Conservation (phyloP, 2,113 vertebrate species). For the Nymphicus hollandicus region DNA sequence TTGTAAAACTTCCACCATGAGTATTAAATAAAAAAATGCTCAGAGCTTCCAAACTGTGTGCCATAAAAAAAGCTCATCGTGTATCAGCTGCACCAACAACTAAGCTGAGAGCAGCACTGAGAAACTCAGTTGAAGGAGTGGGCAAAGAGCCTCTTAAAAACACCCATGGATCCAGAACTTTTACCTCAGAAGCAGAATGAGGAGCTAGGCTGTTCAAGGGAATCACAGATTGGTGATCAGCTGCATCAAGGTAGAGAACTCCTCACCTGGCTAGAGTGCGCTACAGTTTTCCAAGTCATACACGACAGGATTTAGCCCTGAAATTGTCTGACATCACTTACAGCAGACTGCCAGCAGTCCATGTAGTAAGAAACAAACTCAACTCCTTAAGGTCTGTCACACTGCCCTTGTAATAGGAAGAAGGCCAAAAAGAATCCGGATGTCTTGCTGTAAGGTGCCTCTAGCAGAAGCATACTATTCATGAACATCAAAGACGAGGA, state of each 20-base stretch:
- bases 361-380: not conserved
- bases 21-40: not conserved
- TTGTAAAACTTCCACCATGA: not conserved
- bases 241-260: not conserved
- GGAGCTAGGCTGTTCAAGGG: not conserved
- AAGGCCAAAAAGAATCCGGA: not conserved
- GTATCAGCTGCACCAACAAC: not conserved
- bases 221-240: not conserved
- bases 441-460: not conserved
- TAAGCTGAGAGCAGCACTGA: not conserved
- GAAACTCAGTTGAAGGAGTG: not conserved
- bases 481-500: not conserved
- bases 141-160: not conserved
- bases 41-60: not conserved
- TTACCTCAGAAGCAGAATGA: not conserved
- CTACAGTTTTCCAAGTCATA: not conserved
- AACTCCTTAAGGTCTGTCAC: not conserved
- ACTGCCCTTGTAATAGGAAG: not conserved
- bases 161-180: not conserved
- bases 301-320: not conserved
- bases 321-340: not conserved
- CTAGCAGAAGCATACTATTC: not conserved
- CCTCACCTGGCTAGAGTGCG: not conserved
- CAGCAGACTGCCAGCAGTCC: not conserved
- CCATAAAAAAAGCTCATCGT: not conserved